Conservation (phyloP, 1,140 invertebrate species). For the Cydia strobilella region DNA sequence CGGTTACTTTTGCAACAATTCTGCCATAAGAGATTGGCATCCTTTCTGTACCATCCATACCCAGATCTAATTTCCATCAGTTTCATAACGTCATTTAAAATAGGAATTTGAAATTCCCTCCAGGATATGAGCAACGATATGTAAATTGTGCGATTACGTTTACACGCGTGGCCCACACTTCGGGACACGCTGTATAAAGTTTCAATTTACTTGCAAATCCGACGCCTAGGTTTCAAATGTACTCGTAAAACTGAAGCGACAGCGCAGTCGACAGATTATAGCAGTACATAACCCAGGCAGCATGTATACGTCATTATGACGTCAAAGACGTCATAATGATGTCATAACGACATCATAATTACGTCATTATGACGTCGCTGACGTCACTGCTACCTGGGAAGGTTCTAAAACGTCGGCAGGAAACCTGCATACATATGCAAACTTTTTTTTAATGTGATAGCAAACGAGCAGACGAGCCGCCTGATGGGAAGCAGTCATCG, state of each 20-base stretch:
- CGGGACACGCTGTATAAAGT: constrained; percentile 29
- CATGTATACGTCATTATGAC: no score
- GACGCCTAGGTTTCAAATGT: constrained; percentile 32
- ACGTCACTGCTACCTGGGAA: no score
- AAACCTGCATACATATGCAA: no score
- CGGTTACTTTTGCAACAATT: no score
- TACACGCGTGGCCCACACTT: constrained; percentile 9
- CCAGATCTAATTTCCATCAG: constrained; percentile 12
- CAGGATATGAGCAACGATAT: constrained; percentile 28
- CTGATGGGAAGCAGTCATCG: no score
- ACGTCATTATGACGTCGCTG: no score
- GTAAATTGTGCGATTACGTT: constrained; percentile 21
- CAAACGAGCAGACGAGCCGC: no score
- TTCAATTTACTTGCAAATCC: constrained; percentile 33
- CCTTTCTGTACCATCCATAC: no score
- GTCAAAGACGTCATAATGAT: no score
- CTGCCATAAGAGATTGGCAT: no score
- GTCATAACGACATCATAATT: no score
- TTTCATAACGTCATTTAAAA: constrained; percentile 15
- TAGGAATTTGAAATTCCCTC: constrained; percentile 7
- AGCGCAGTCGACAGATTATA: not conserved
- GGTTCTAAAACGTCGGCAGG: not conserved
- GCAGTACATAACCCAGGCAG: not conserved
- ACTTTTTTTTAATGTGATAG: no score
- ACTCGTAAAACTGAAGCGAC: constrained; percentile 28